Percentiles rank a stretch among this genome's conserved stretches.
phyloP scores from a whole-genome alignment of 1,140 invertebrate genomes.

The Pseudachorutes palmiensis region DNA sequence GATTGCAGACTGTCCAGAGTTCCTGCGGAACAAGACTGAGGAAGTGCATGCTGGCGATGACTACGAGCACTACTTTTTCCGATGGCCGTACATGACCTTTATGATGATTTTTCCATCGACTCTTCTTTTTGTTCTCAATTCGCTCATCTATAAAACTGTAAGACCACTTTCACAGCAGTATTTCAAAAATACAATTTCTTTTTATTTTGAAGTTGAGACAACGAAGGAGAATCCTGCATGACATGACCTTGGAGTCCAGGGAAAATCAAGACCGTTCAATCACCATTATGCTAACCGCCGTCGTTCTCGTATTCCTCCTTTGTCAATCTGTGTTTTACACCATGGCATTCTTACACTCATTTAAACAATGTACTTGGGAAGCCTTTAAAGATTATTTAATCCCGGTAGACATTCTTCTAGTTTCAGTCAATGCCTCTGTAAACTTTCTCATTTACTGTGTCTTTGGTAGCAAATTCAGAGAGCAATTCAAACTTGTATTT shows the following conservation, averaged over 20 bases:
- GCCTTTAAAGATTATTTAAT: not conserved
- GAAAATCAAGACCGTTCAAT: not conserved
- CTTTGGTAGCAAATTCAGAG: conserved; percentile 1
- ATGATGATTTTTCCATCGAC: not conserved
- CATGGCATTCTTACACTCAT: conserved; percentile 4
- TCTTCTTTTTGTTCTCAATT: not conserved
- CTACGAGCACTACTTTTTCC: conserved; percentile 3
- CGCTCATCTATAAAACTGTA: not conserved
- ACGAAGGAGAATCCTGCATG: not conserved
- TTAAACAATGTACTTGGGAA: not conserved
- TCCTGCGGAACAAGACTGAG: not conserved
- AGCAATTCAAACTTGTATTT: not conserved
- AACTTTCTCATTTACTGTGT: conserved; percentile 1
- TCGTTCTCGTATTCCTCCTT: not conserved
- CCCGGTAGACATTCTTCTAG: not conserved
- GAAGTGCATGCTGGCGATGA: not conserved
- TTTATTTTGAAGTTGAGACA: not conserved
- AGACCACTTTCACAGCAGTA: not conserved
- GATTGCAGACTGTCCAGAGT: not conserved
- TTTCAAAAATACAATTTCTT: not conserved
- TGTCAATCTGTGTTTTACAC: conserved; percentile 12
- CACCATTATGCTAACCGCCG: not conserved
- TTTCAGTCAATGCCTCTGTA: not conserved
- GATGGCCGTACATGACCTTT: not conserved
- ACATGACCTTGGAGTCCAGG: not conserved